Evolutionary conservation across 2,888 invertebrate genomes (phyloP), one percentile per base, ranked within the genome.

Genomic region (Bibio marci): DNA sequence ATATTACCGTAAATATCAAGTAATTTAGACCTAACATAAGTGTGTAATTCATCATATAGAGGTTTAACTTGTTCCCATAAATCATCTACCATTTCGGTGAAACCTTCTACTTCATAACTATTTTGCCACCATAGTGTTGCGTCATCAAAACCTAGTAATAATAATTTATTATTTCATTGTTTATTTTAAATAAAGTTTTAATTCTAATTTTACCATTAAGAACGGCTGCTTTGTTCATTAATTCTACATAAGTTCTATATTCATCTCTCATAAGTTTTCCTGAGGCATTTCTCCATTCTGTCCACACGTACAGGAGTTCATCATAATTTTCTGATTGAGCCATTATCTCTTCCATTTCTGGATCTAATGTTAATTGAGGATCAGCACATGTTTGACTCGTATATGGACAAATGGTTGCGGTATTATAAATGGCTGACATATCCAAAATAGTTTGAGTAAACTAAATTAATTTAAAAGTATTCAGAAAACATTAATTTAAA

Each of bases 21-120:
- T 15, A 73, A 52, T 48, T 65, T 65, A 34, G 53, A 50, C 19
- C 64, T 48, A 1, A 69, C 66, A 47, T 66, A 73, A 7, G 63
- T 65, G 50, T 73, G 73, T 3, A 73, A 52, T 43, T 67, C 62
- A n/a, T 56, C 42, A 49, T 71, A 72, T 8, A 71, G 49, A 1
- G 70, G 70, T 43, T 59, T 55, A 12, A 73, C 52, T 47, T 61
- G 48, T 10, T 48, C 43, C 65, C 64, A 66, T 30, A 64, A 48
- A 5, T 49, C 42, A 6, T 48, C 49, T 35, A 66, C 48, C 36
- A 56, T 52, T n/a, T 52, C 45, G 38, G 59, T 51, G 42, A 71
- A 66, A 17, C 56, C 55, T 3, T 52, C 50, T 4, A 59, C 52
- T 46, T 70, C 67, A 48, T 67, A 71, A 8, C 49, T 50, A 5